Percentiles rank a stretch among this genome's conserved stretches.
Conservation (phyloP, 2,113 vertebrate species). For the Tretioscincus oriximinensis region DNA sequence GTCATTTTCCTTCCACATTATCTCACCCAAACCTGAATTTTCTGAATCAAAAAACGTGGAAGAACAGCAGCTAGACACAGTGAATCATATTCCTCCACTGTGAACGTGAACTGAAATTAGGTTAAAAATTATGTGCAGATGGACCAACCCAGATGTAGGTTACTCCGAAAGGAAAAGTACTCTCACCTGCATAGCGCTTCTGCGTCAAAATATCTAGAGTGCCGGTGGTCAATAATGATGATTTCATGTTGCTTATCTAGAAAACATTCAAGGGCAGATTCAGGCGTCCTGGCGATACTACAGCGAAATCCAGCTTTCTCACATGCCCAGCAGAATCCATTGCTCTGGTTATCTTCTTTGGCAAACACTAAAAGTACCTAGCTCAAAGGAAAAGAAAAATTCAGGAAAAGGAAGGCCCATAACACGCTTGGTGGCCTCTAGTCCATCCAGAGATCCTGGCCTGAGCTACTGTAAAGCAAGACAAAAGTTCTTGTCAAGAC, state of each 20-base stretch:
- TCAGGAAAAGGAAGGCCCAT: not conserved
- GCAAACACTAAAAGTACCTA: slow-evolving; percentile 99
- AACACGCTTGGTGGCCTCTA: not conserved
- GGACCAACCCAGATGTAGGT: too few species aligned
- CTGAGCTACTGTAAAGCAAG: too few species aligned
- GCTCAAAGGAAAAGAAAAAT: slow-evolving; percentile 48
- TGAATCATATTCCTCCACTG: too few species aligned
- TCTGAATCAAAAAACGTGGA: too few species aligned
- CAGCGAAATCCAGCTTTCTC: slow-evolving; percentile 91
- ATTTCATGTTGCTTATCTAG: slow-evolving; percentile 93
- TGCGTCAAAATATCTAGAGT: slow-evolving; percentile 91
- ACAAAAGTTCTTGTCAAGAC: too few species aligned
- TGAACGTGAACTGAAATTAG: too few species aligned
- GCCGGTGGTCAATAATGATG: slow-evolving; percentile 93
- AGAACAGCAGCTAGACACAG: too few species aligned
- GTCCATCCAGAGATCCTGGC: too few species aligned
- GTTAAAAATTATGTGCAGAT: too few species aligned
- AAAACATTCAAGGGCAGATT: slow-evolving; percentile 87
- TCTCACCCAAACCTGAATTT: too few species aligned
- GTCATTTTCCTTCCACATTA: too few species aligned
- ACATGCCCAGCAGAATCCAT: slow-evolving; percentile 91
- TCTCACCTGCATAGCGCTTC: slow-evolving; percentile 93
- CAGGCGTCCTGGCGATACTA: slow-evolving; percentile 82
- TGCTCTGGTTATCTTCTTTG: slow-evolving; percentile 95
- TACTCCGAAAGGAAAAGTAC: not conserved